phyloP scores from a whole-genome alignment of 64 coral and sea anemone genomes.

The Montipora foliosa region DNA sequence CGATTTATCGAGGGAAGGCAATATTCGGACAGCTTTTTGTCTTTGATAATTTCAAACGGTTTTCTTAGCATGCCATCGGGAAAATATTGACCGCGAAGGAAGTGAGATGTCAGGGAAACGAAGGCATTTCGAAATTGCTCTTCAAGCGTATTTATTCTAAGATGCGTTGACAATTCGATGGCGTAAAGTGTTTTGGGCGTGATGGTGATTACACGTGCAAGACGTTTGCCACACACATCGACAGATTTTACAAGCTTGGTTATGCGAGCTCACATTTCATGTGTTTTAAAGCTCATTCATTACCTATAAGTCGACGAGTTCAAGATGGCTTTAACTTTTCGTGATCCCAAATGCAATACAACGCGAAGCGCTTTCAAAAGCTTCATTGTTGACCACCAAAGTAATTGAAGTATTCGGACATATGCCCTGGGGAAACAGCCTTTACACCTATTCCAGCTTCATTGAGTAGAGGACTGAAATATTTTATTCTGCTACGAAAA shows the following conservation, averaged over 20 bases:
- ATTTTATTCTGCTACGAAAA: too few relatives aligned
- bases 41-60: background rate
- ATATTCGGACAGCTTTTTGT: background rate
- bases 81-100: slow-evolving; percentile 53
- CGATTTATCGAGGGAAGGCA: background rate
- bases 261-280: background rate
- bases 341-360: background rate
- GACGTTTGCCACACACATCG: slow-evolving; percentile 11
- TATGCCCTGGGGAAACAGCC: slow-evolving; percentile 33
- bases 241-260: background rate
- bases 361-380: slow-evolving; percentile 11
- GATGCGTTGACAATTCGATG: slow-evolving; percentile 71
- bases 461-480: background rate
- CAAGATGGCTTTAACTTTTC: background rate
- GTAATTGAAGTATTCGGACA: slow-evolving; percentile 21
- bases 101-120: slow-evolving; percentile 59
- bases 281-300: slow-evolving; percentile 50
- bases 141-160: slow-evolving; percentile 56
- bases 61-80: background rate
- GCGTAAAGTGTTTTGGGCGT: slow-evolving; percentile 54
- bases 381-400: slow-evolving; percentile 8
- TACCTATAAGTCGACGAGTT: background rate
- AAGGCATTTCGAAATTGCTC: slow-evolving; percentile 76
- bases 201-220: slow-evolving; percentile 37
- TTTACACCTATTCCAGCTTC: background rate